Evolutionary conservation across 1,140 invertebrate species (phyloP), one percentile per base, ranked within the genome.

Genomic region (Drosophila auraria): DNA sequence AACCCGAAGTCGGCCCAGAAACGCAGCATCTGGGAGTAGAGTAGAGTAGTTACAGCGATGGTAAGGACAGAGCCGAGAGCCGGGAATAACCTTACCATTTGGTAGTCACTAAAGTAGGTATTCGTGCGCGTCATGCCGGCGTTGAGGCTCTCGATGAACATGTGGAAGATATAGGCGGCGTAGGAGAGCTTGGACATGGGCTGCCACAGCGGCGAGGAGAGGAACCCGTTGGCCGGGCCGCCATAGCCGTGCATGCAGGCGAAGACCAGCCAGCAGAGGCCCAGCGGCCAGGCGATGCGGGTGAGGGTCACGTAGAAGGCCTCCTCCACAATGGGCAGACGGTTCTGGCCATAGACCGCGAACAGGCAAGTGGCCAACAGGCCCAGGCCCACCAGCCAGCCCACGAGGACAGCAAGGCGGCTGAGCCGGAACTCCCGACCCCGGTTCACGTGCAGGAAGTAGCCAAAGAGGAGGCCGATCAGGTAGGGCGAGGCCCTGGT

Each of bases 211-310:
- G 84, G 73, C 3, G 93, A 83, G 3, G 93, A 93, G 20, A 95
- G 64, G 12, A 95, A 92, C 89, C 92, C 93, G 59, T 94, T 94
- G 49, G 94, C 93, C 47, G 93, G 79, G 49, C 94, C 96, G 74
- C 95, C 96, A 82, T 95, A 95, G 30, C 95, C 95, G 47, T 95
- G 93, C 12, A 94, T 93, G 77, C 96, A 96, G 7, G 95, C 95
- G 54, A 96, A 95, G 12, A 97, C 94, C 7, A 97, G 93, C 96
- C 96, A 97, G 2, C 94, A 93, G 8, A 97, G 60, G 0, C 93
- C 94, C 0, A 95, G 3, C 0, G 94, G 94, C 95, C 96, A 97
- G 0, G 93, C 90, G 3, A 95, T 93, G 20, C 96, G 93, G 27
- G 94, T 93, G 2, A 96, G 93, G 3, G 95, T 93, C 4, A 94